Evolutionary conservation across 2,888 invertebrate species (phyloP), one percentile per base, ranked within the genome.

Genomic region (Crepidodera aurea): DNA sequence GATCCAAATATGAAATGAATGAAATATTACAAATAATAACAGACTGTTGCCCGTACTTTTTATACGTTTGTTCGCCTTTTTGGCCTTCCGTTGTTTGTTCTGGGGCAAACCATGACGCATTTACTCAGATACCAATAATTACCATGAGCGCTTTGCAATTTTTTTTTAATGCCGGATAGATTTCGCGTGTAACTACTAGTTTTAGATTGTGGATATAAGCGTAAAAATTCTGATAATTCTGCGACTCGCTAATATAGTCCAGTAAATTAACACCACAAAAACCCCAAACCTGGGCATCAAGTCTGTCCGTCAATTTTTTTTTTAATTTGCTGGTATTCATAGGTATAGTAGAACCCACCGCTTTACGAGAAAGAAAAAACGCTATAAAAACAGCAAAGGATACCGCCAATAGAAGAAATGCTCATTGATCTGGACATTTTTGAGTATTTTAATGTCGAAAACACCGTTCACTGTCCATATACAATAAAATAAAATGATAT

Each of bases 1-100:
- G 72, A 72, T 70, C 61, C 62, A 57, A 66, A 74, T 71, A 76
- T 74, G 76, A 76, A 77, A 76, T 77, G 73, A 70, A 76, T 74
- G 76, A 76, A 77, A 76, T 77, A 78, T 78, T 76, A 74, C 76
- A 73, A 76, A 73, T 78, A 78, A 78, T 78, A 75, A 78, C 69
- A 76, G 73, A 71, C 70, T 66, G 72, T 77, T 74, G 72, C 67
- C 60, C 68, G 69, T 70, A 75, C 76, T 77, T 75, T 50, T 42
- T 74, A 76, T 76, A 74, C 74, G 72, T 75, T 76, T 69, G 69
- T 72, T 71, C 72, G 74, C 71, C 69, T 75, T 74, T 73, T 70
- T 73, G 68, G 71, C 73, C 75, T 78, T 79, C 79, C 79, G 78
- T 74, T 74, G 77, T 78, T 79, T 79, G 79, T 79, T 78, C 75